Base-by-base conservation (phyloP, 2,888 invertebrate genomes). In the Monoplex corrugatus region DNA sequence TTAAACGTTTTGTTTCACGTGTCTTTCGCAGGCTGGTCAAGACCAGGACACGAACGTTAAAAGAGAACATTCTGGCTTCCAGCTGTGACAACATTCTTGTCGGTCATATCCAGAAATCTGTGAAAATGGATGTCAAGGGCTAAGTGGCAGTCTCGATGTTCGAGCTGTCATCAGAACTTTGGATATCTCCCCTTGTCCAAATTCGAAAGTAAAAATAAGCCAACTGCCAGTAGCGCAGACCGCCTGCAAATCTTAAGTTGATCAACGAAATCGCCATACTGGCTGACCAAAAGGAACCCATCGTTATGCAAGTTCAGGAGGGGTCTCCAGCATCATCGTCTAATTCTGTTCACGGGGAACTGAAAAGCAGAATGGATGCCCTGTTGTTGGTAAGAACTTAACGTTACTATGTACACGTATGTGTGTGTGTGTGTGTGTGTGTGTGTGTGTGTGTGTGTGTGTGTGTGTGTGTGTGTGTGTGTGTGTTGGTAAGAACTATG, bases 311-410 rank as follows among this genome's bases (percentile, higher is more conserved):
- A 43, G 38, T 43, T 5, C 63, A 68, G 86, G 86, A 86, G n/a
- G 5, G 32, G 10, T 2, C 86, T 13, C 10, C 86, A 63, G 13
- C n/a, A 10, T 40, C 85, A 57, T n/a, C 57, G n/a, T 50, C 84
- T 23, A 38, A 57, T 50, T 57, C 50, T 38, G 84, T 75, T 43
- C 75, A 40, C 13, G 38, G 35, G 35, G 44, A 40, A 19, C 28
- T 75, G 45, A 87, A 75, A 50, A 87, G 19, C 32, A 89, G n/a
- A 43, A 92, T 91, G 91, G 92, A 92, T 80, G 89, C 91, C 5
- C 89, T 91, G 16, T 87, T 92, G 44, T 90, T 90, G 32, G 92
- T 92, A 86, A 92, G 63, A 23, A 23, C 63, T 75, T 32, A 16
- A 38, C 38, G 35, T 75, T 32, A 35, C 8, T 1, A 38, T 75